Evolutionary conservation across 1,140 invertebrate species (phyloP).

Genomic region (Rhopalosiphum maidis): DNA sequence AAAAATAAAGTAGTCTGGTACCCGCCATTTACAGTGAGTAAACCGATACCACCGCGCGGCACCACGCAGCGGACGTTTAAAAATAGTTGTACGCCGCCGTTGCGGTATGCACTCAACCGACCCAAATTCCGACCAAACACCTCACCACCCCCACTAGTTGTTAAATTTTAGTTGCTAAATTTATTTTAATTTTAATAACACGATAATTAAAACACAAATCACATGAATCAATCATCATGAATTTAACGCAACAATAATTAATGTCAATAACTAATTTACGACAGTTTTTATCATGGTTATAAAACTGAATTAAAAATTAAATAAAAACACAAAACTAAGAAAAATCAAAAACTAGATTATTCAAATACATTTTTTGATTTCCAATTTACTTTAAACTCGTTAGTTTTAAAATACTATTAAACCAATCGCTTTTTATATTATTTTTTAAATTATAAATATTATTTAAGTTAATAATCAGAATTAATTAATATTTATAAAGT

Average conservation of each 20-base stretch:
- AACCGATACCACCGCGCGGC: slow-evolving; percentile 55
- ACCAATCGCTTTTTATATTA: background rate
- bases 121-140: slow-evolving; percentile 53
- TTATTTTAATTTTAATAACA: slow-evolving; percentile 38
- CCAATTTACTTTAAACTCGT: background rate
- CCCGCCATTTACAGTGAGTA: slow-evolving; percentile 57
- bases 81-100: slow-evolving; percentile 50
- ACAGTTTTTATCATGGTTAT: background rate
- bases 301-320: background rate
- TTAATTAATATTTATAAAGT: background rate
- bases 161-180: slow-evolving; percentile 34
- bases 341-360: background rate
- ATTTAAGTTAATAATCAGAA: background rate
- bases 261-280: background rate
- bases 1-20: slow-evolving; percentile 49
- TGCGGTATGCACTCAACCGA: slow-evolving; percentile 49
- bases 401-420: background rate
- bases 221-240: background rate
- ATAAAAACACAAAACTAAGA: background rate
- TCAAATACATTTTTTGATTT: background rate
- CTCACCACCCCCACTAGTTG: slow-evolving; percentile 4
- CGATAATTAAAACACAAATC: background rate
- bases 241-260: background rate
- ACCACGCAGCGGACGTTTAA: slow-evolving; percentile 57
- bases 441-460: background rate